Evolutionary conservation across 2,888 invertebrate species (phyloP), one percentile per base, ranked within the genome.

Genomic region (Megalurothrips usitatus): DNA sequence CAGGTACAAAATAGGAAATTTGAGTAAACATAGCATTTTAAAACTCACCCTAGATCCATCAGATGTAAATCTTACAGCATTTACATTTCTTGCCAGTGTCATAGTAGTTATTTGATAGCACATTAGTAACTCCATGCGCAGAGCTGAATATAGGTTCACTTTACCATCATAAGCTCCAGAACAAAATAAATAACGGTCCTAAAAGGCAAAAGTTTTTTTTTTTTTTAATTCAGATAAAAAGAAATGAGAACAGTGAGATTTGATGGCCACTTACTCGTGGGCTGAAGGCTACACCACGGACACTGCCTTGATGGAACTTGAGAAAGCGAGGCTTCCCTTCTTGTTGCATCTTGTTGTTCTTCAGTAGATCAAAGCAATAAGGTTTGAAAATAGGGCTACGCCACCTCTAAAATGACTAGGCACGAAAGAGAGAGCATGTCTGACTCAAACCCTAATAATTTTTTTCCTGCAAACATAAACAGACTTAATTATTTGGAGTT

Each of bases 81-180:
- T 88, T 23, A 88, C 86, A 84, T 88, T 87, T 81, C 87, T 85
- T 0, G 87, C 86, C 63, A 87, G 84, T 6, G 87, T 87, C 85
- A 87, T 86, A 19, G 87, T 87, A 34, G 87, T 87, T 80, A 88
- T 87, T 85, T 88, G 86, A 83, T 88, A 88, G 82, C 87, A 87
- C 86, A 87, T 87, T 43, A 88, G 85, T 79, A 88, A 84, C 83
- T 88, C 88, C 84, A 87, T 86, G 19, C 87, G 85, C 63, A 87
- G 84, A 9, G 88, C 88, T 14, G 88, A 87, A 83, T 88, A 89
- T 52, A 89, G 84, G 83, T 88, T 88, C 79, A 89, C 87, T 84
- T 88, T 88, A 19, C 88, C 88, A 86, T 89, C 88, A 83, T 87
- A 87, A 43, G 88, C 89, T 34, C 88, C 89, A 23, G 88, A 89